These are phyloP conservation scores for Petrocephalus microphthalmus DNA, from an alignment of 2,113 vertebrate species.

Conservation along the genomic window DNA sequence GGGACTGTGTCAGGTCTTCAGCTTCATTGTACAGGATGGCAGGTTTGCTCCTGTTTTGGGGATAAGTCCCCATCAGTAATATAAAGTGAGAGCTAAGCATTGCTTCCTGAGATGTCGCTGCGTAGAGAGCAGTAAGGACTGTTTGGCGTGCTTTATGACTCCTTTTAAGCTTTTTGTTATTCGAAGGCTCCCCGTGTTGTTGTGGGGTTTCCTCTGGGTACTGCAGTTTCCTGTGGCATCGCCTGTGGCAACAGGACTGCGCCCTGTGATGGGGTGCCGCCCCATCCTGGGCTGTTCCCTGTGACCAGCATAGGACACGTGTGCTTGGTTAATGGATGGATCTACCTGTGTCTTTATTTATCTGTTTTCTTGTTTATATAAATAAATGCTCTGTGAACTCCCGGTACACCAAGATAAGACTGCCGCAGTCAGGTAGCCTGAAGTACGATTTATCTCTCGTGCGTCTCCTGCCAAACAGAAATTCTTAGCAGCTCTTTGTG, in stretches of 20 bases:
- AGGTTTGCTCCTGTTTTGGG: background rate
- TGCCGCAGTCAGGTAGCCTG: conserved; percentile 21
- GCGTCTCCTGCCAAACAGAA: conserved; percentile 33
- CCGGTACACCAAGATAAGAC: background rate
- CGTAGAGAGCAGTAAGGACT: background rate
- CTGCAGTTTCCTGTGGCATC: background rate
- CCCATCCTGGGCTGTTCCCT: background rate
- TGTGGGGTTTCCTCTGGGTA: background rate
- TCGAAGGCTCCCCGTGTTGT: background rate
- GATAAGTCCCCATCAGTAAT: background rate
- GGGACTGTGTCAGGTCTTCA: background rate
- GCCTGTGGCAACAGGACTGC: too few relatives aligned
- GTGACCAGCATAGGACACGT: background rate
- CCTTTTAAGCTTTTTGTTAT: background rate
- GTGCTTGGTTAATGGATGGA: background rate
- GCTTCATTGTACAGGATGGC: background rate
- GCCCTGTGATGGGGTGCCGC: background rate
- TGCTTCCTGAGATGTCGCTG: background rate
- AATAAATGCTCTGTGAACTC: background rate
- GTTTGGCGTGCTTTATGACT: background rate
- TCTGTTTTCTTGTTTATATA: background rate
- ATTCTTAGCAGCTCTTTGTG: conserved; percentile 31
- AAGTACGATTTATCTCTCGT: conserved; percentile 34
- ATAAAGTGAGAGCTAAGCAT: background rate
- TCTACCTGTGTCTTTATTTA: background rate